Base-by-base conservation (phyloP, 2,797 vertebrate genomes). In the Danio aesculapii region DNA sequence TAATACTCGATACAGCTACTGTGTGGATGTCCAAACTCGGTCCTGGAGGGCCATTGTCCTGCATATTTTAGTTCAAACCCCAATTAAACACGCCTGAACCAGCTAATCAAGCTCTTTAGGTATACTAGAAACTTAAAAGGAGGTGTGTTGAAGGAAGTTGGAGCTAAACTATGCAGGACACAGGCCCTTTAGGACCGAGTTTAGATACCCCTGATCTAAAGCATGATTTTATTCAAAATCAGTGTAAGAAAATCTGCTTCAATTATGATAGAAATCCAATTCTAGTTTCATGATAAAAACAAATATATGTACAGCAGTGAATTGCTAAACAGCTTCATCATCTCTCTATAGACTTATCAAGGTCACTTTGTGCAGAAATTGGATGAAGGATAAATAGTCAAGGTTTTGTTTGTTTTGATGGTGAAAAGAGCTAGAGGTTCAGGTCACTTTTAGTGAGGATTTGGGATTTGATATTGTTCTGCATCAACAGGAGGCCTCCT, bases 331-430 rank as follows among this genome's bases (percentile, higher is more conserved):
- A 77, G 16, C 43, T 77, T 30, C 30, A 30, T 19, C 58, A 52
- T 17, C 53, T 49, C 5, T 77, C 21, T 69, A 44, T 14, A 50
- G 44, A 59, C 53, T 30, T 50, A 49, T 77, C 44, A 59, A 69
- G 64, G 64, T 59, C 55, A 41, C 10, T 68, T 77, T 77, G 63
- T 43, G 39, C 52, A 68, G 75, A 68, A 49, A 55, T 4, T 68
- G 53, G 19, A 59, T 59, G 14, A 77, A 68, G 19, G 19, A 47
- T 67, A 63, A 43, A 43, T 47, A 68, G 53, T 57, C 64, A 69
- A 59, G 44, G 44, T 59, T 77, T 69, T 69, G 43, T 77, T 49
- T 81, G 17, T 4, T 74, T 69, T 67, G 59, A 17, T 61, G 57
- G 59, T 50, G 43, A 66, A 66, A 67, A 16, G 13, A 81, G 13